A percentile compares a stretch with the other conserved stretches of the same genome.
phyloP scores from a whole-genome alignment of 2,888 invertebrate species.

The Malacosoma neustria region DNA sequence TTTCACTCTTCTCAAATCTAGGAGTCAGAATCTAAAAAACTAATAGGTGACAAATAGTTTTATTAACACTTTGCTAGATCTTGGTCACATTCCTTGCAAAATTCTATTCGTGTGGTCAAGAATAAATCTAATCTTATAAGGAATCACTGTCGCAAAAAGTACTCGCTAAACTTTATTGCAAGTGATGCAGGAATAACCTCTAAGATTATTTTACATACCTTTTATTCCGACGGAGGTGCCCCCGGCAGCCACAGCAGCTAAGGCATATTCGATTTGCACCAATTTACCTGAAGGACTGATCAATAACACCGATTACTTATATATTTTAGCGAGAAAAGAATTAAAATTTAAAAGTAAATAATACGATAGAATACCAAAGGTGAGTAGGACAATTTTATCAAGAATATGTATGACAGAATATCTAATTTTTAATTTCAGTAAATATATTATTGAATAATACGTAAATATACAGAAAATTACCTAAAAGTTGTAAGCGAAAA shows the following conservation, averaged over 20 bases:
- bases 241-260: conserved; percentile 98
- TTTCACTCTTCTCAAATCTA: no score
- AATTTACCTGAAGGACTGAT: conserved; percentile 98
- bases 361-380: not conserved
- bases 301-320: conserved; percentile 35
- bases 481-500: conserved; percentile 90
- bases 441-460: conserved; percentile 7
- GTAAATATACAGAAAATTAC: conserved; percentile 50
- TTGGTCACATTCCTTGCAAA: no score
- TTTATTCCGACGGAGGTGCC: conserved; percentile 99
- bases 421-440: not conserved
- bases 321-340: conserved; percentile 6
- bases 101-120: no score
- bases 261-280: conserved; percentile 99
- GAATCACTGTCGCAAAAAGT: no score
- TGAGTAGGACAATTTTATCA: no score
- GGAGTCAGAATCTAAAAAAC: no score
- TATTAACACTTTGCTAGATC: no score
- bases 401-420: not conserved
- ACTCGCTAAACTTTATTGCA: no score
- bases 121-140: no score
- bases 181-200: no score
- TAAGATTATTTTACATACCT: conserved; percentile 80
- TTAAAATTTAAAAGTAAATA: conserved; percentile 11
- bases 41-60: no score